These are phyloP conservation scores for Caracal caracal DNA, from an alignment of 2,113 vertebrate genomes.

Conservation along the genomic window DNA sequence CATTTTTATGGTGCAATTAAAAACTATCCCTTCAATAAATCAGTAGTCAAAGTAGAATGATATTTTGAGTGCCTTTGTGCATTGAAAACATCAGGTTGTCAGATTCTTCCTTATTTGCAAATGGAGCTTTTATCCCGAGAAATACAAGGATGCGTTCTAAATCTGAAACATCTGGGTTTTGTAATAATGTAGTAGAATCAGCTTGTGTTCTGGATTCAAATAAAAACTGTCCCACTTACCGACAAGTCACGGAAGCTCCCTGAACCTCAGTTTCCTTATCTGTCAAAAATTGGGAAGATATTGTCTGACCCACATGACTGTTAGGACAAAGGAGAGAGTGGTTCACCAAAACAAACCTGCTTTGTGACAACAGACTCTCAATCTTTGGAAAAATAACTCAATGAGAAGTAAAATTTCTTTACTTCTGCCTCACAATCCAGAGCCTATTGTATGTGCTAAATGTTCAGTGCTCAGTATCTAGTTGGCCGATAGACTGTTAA, in stretches of 20 bases:
- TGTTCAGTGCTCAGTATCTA: background rate
- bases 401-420: background rate
- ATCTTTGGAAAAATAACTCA: background rate
- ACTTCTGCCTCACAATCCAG: background rate
- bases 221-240: constrained; percentile 23
- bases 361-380: background rate
- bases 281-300: background rate
- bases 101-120: constrained; percentile 56
- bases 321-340: background rate
- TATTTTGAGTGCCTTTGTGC: background rate
- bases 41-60: constrained; percentile 19
- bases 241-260: background rate
- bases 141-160: constrained; percentile 54
- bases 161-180: constrained; percentile 76
- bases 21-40: constrained; percentile 70
- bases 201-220: constrained; percentile 54
- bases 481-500: background rate
- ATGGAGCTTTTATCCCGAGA: constrained; percentile 48
- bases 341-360: background rate
- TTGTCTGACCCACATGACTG: background rate
- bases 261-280: constrained; percentile 12
- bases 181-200: constrained; percentile 56
- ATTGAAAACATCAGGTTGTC: constrained; percentile 24
- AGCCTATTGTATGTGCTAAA: background rate
- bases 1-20: constrained; percentile 73